Base-by-base conservation (phyloP, 2,113 vertebrate genomes). In the Alosa alosa region DNA sequence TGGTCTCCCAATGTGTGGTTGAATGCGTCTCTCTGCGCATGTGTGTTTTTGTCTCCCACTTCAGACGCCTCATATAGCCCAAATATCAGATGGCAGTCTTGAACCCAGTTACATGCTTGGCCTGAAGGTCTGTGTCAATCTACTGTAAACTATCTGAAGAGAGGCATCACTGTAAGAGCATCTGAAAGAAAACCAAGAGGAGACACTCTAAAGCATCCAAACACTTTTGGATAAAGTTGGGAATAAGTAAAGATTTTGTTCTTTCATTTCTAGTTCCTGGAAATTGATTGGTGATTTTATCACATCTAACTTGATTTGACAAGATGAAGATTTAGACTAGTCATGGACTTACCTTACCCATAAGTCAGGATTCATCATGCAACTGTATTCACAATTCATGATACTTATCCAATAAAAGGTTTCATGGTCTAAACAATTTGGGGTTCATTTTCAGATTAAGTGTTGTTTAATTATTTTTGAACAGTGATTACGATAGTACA, bases 121-220 rank as follows among this genome's bases (percentile, higher is more conserved):
- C 72, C 72, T 78, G 72, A 78, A 78, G 72, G 72, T 78, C 72
- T 78, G 72, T 78, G 72, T 78, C 72, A 39, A 11, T 72, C 64
- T 72, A 13, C 64, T 64, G 60, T 64, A 64, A 22, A 6, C 22
- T 36, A 72, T 36, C 31, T 36, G 9, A 17, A 72, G n/a, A 68
- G 64, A 68, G 64, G n/a, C n/a, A 31, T 68, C 25, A 68, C 64
- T 68, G 64, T 10, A 2, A 10, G 64, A 72, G 25, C 60, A 8
- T 36, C 6, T 68, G 64, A 31, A 1, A 39, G 31, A 39, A 78
- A 78, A 17, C n/a, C 6, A n/a, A 22, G 57, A n/a, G 57, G 6
- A 75, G 4, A 36, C 0, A 36, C n/a, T 72, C 5, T n/a, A 72
- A 25, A 57, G 55, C 18, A 57, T 17, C 13, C 50, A 17, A 25